Evolutionary conservation across 2,888 invertebrate genomes (phyloP).

Genomic region (Trichogramma evanescens): DNA sequence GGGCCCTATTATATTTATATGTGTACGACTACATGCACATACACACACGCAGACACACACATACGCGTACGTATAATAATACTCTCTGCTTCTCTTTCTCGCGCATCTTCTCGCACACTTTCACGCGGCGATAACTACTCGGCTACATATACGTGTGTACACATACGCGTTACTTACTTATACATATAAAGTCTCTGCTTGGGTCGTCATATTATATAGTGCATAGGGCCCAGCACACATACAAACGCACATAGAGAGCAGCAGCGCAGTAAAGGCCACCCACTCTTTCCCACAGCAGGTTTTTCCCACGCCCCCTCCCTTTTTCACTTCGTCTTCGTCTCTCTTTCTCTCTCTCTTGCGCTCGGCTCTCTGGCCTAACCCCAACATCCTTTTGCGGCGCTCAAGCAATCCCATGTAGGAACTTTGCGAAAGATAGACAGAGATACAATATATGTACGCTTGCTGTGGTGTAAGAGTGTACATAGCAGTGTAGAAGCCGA

Average conservation of each 20-base stretch:
- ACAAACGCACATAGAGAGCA: not conserved
- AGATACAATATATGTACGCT: too few relatives aligned
- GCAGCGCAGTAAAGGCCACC: slow-evolving; percentile 60
- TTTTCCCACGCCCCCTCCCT: slow-evolving; percentile 67
- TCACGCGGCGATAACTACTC: slow-evolving; percentile 4
- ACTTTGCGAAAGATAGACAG: slow-evolving; percentile 48
- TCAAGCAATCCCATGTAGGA: slow-evolving; percentile 38
- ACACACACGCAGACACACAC: not conserved
- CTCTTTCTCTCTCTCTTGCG: slow-evolving; percentile 1
- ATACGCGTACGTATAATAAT: not conserved
- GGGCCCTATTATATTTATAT: not conserved
- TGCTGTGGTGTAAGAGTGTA: not conserved
- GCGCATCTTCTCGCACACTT: too few relatives aligned
- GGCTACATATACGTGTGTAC: slow-evolving; percentile 3
- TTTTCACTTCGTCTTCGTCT: not conserved
- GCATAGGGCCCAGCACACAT: slow-evolving; percentile 9
- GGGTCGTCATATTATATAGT: not conserved
- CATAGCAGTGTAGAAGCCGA: not conserved
- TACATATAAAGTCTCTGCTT: too few relatives aligned
- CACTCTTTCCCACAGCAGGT: slow-evolving; percentile 76
- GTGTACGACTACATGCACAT: not conserved
- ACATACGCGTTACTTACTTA: too few relatives aligned
- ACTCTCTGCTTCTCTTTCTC: too few relatives aligned
- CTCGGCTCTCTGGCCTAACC: slow-evolving; percentile 18
- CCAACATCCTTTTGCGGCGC: slow-evolving; percentile 39